Evolutionary conservation across 2,888 invertebrate species (phyloP).

Genomic region (Caenorhabditis plicata): DNA sequence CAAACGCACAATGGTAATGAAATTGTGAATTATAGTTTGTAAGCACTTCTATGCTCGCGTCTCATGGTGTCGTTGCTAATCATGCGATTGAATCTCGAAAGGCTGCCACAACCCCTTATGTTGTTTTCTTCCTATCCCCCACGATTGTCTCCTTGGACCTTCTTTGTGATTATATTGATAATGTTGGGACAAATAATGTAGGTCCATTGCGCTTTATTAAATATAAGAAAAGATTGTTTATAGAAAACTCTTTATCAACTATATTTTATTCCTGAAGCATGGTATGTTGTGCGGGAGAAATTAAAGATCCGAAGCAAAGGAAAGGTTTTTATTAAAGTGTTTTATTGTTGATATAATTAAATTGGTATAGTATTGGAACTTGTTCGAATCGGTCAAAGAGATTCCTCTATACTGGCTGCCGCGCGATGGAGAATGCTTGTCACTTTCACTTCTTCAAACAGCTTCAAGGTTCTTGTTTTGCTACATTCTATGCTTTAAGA

Average conservation of each 20-base stretch:
- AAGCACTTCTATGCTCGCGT: slow-evolving; percentile 17
- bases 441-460: slow-evolving; percentile 36
- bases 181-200: slow-evolving; percentile 26
- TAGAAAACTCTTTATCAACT: slow-evolving; percentile 47
- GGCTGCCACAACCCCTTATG: slow-evolving; percentile 18
- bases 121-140: slow-evolving; percentile 40
- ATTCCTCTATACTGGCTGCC: slow-evolving; percentile 49
- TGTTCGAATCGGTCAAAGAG: slow-evolving; percentile 43
- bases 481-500: slow-evolving; percentile 1
- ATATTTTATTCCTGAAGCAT: slow-evolving; percentile 51
- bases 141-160: slow-evolving; percentile 34
- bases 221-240: slow-evolving; percentile 4
- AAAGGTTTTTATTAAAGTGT: slow-evolving; percentile 10
- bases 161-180: slow-evolving; percentile 39
- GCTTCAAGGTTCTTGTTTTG: slow-evolving; percentile 37
- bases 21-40: slow-evolving; percentile 26
- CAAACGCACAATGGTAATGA: not conserved
- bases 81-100: slow-evolving; percentile 22
- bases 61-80: slow-evolving; percentile 37
- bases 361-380: slow-evolving; percentile 34
- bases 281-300: slow-evolving; percentile 47
- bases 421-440: slow-evolving; percentile 43
- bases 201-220: not conserved
- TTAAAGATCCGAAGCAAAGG: slow-evolving; percentile 33
- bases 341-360: not conserved